A percentile compares a stretch with the other conserved stretches of the same genome.
Evolutionary conservation across 2,797 vertebrate genomes (phyloP).

Genomic region (Enteromius viviparus): DNA sequence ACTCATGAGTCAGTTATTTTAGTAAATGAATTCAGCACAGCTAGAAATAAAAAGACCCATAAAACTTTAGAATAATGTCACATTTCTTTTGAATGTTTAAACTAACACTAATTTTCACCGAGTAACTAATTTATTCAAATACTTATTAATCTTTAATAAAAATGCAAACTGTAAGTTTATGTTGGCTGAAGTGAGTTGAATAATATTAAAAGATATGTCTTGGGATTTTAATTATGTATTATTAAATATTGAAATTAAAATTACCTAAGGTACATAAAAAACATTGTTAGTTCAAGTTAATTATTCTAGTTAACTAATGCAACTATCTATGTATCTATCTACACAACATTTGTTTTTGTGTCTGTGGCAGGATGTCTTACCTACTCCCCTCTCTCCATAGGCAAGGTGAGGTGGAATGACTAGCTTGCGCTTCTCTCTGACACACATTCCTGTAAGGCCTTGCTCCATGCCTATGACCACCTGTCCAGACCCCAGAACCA

Average conservation of each 20-base stretch:
- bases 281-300: too few relatives aligned
- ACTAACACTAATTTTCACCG: neutral
- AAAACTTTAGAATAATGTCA: neutral
- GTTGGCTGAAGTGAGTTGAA: neutral
- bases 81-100: neutral
- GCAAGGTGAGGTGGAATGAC: conserved; percentile 93
- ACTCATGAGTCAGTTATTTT: neutral
- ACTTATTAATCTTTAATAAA: neutral
- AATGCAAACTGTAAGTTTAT: neutral
- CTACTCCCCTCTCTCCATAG: conserved; percentile 93
- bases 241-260: neutral
- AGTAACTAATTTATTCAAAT: neutral
- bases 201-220: neutral
- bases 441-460: conserved; percentile 93
- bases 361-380: conserved; percentile 75
- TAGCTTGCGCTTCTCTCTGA: conserved; percentile 87
- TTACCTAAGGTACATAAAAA: too few relatives aligned
- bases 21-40: neutral
- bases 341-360: neutral
- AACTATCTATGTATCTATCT: neutral
- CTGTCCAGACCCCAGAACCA: conserved; percentile 91
- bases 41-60: neutral
- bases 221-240: neutral
- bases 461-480: conserved; percentile 95
- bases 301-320: too few relatives aligned